A percentile compares a stretch with the other conserved stretches of the same genome.
phyloP scores from a whole-genome alignment of 2,113 vertebrate species.

The Nothoprocta perdicaria region DNA sequence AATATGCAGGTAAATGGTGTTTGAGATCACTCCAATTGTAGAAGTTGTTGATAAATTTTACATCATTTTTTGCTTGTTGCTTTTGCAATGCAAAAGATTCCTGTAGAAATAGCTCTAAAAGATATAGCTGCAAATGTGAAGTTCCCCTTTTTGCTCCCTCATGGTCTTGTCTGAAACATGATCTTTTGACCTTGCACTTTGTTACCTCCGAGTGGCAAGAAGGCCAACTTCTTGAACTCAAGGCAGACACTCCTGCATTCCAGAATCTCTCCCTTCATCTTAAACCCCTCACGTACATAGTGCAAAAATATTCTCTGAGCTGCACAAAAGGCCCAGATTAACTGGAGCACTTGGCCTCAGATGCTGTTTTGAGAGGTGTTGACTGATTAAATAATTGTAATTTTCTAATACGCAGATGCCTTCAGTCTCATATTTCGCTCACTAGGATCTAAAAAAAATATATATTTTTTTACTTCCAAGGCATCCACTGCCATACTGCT shows the following conservation, averaged over 20 bases:
- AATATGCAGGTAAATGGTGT: neutral
- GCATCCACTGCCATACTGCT: neutral
- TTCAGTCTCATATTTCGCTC: neutral
- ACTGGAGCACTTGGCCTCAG: neutral
- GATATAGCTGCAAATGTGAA: neutral
- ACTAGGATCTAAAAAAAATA: neutral
- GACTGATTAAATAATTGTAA: neutral
- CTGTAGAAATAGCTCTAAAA: neutral
- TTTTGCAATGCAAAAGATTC: neutral
- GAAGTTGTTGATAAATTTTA: neutral
- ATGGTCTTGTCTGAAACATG: neutral
- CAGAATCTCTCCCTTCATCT: neutral
- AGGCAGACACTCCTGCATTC: neutral
- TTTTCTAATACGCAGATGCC: neutral
- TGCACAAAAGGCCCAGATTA: neutral
- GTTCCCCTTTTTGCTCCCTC: neutral
- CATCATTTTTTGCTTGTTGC: neutral
- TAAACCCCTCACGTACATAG: neutral
- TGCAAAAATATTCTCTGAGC: neutral
- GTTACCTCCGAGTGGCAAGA: neutral
- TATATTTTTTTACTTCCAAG: neutral
- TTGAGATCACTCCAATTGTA: neutral
- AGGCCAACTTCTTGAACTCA: neutral
- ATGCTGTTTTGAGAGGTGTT: neutral
- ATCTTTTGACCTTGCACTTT: slow-evolving; percentile 22